Percentiles rank a stretch among this genome's conserved stretches.
Evolutionary conservation across 2,888 invertebrate species (phyloP).

Genomic region (Eurytoma adleriae): DNA sequence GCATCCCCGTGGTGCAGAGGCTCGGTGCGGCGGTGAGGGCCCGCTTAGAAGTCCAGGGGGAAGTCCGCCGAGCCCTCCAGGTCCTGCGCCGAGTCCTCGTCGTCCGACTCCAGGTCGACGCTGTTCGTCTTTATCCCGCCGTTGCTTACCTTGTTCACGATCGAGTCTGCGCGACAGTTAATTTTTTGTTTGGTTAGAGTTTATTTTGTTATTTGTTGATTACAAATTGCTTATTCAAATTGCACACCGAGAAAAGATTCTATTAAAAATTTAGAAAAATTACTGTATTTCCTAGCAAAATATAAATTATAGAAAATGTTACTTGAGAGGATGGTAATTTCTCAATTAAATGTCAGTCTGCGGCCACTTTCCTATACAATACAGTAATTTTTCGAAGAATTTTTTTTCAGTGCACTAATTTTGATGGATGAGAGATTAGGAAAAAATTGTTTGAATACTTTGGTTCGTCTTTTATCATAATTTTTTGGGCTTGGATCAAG

Average conservation of each 20-base stretch:
- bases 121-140: constrained; percentile 78
- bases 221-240: background rate
- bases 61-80: constrained; percentile 88
- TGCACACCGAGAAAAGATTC: background rate
- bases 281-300: no score
- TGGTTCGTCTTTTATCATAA: no score
- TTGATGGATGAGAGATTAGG: no score
- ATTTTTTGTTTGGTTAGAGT: background rate
- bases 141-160: constrained; percentile 76
- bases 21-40: background rate
- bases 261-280: background rate
- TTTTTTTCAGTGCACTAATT: no score
- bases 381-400: no score
- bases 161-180: constrained; percentile 70
- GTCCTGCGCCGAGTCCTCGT: constrained; percentile 85
- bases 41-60: constrained; percentile 83
- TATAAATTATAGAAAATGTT: no score
- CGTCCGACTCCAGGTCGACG: constrained; percentile 83
- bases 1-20: background rate
- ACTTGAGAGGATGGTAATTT: no score
- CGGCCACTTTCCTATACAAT: no score
- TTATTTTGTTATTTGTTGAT: background rate
- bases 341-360: no score
- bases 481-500: no score
- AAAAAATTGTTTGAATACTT: no score